A percentile compares a stretch with the other conserved stretches of the same genome.
phyloP scores from a whole-genome alignment of 2,797 vertebrate species.

The Allobates femoralis region DNA sequence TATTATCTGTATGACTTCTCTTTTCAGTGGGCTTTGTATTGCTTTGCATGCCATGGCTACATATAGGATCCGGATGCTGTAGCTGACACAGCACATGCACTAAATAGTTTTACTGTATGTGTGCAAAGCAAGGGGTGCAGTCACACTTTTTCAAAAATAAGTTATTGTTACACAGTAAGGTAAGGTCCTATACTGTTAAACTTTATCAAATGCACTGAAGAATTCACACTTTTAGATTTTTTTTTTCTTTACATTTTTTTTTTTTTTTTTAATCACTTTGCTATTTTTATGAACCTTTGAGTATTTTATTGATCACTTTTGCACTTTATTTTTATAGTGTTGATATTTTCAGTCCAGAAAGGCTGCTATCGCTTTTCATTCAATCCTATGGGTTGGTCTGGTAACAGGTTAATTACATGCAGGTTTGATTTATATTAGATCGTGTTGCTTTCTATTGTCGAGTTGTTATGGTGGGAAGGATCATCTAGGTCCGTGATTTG shows the following conservation, averaged over 20 bases:
- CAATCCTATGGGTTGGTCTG: slow-evolving; percentile 76
- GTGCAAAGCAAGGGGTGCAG: not conserved
- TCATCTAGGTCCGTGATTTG: slow-evolving; percentile 39
- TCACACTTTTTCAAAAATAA: too few relatives aligned
- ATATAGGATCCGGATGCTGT: not conserved
- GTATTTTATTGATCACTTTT: not conserved
- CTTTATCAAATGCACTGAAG: not conserved
- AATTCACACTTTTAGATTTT: not conserved
- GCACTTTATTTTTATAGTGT: not conserved
- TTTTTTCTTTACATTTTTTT: too few relatives aligned
- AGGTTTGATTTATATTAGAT: slow-evolving; percentile 93
- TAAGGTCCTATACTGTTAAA: not conserved
- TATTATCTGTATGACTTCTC: too few relatives aligned
- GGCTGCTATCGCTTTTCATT: not conserved
- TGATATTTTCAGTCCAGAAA: not conserved
- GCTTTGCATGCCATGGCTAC: not conserved
- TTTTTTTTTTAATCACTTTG: not conserved
- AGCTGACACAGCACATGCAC: not conserved
- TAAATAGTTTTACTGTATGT: not conserved
- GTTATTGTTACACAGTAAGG: not conserved
- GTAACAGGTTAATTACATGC: slow-evolving; percentile 67
- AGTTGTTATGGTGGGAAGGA: slow-evolving; percentile 72
- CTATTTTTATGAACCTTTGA: not conserved
- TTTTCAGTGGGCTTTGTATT: not conserved
- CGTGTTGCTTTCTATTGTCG: slow-evolving; percentile 78